phyloP scores from a whole-genome alignment of 2,888 invertebrate genomes.

The Ochropleura leucogaster region DNA sequence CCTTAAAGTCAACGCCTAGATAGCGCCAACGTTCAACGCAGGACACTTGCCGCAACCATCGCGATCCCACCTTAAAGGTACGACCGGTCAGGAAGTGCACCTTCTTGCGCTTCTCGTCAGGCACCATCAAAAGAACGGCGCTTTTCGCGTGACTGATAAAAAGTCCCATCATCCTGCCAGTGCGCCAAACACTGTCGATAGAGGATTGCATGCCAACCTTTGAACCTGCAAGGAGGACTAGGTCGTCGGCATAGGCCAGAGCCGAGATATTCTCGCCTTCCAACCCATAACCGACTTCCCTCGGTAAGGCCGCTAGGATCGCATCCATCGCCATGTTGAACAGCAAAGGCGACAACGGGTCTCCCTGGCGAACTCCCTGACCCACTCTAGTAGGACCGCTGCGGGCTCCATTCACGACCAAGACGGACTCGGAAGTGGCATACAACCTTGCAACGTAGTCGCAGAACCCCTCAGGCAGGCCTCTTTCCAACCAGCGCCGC shows the following conservation, averaged over 20 bases:
- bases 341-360: slow-evolving; percentile 73
- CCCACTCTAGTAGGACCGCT: slow-evolving; percentile 63
- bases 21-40: slow-evolving; percentile 68
- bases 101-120: slow-evolving; percentile 66
- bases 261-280: slow-evolving; percentile 62
- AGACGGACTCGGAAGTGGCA: slow-evolving; percentile 61
- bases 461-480: slow-evolving; percentile 69
- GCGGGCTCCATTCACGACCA: slow-evolving; percentile 51
- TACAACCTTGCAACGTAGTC: slow-evolving; percentile 73
- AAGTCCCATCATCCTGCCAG: slow-evolving; percentile 27
- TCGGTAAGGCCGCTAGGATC: slow-evolving; percentile 58
- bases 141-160: slow-evolving; percentile 64
- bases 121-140: slow-evolving; percentile 53
- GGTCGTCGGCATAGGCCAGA: slow-evolving; percentile 79
- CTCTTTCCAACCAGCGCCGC: slow-evolving; percentile 58
- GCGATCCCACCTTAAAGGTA: slow-evolving; percentile 55
- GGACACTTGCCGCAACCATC: slow-evolving; percentile 60
- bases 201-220: slow-evolving; percentile 70
- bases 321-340: slow-evolving; percentile 73
- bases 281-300: slow-evolving; percentile 53
- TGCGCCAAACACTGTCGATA: slow-evolving; percentile 46
- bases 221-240: slow-evolving; percentile 70
- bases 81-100: slow-evolving; percentile 50
- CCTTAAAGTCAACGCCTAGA: slow-evolving; percentile 70
- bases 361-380: slow-evolving; percentile 80